phyloP scores from a whole-genome alignment of 2,113 vertebrate genomes.

The Zosterops hypoxanthus region DNA sequence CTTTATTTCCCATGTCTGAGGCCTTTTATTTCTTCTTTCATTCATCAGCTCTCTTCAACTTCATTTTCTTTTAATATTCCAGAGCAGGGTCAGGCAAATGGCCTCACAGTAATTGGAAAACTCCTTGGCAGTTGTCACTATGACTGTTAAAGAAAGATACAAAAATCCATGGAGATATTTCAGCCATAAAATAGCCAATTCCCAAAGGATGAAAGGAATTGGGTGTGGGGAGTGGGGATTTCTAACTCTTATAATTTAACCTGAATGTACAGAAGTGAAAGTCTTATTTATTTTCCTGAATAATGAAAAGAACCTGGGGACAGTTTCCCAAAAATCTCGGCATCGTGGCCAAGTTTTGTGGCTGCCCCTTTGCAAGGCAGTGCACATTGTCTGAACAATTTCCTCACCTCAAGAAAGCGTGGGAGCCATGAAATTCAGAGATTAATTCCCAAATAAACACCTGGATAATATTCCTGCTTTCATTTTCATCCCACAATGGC shows the following conservation, averaged over 20 bases:
- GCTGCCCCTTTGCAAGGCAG: neutral
- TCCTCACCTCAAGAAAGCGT: neutral
- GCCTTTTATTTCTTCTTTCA: neutral
- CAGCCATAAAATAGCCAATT: neutral
- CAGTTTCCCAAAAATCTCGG: neutral
- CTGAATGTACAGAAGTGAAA: neutral
- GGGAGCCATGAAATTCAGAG: neutral
- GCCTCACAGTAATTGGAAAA: fast-evolving
- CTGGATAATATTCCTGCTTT: neutral
- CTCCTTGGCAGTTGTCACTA: neutral
- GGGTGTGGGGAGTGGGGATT: neutral
- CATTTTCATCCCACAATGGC: neutral
- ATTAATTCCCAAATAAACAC: neutral
- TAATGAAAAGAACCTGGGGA: neutral
- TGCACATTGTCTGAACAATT: neutral
- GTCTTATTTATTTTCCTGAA: neutral
- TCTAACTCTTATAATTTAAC: neutral
- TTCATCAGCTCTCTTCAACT: neutral
- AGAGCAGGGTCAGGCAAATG: neutral
- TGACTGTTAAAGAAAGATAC: neutral
- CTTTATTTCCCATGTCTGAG: neutral
- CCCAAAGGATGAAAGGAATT: neutral
- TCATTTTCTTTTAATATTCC: neutral
- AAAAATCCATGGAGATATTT: neutral
- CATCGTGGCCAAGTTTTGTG: neutral